Conservation (phyloP, 2,888 invertebrate species). For the Drosophila phalerata region DNA sequence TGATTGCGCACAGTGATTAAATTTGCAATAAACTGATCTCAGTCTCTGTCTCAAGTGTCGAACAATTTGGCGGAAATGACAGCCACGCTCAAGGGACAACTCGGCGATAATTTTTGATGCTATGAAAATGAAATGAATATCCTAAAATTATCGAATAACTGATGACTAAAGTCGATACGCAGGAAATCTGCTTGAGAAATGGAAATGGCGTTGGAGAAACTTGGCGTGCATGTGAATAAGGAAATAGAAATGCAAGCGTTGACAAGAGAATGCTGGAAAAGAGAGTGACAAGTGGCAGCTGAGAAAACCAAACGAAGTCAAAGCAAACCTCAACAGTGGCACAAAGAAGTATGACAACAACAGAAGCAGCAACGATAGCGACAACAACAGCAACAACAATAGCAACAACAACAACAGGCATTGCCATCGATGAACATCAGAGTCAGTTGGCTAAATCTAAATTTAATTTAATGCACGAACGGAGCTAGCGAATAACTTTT, state of each 20-base stretch:
- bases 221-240: conserved; percentile 54
- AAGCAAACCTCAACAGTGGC: conserved; percentile 51
- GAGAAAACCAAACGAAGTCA: conserved; percentile 6
- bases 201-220: conserved; percentile 57
- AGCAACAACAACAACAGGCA: conserved; percentile 43
- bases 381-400: conserved; percentile 53
- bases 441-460: conserved; percentile 72
- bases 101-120: conserved; percentile 28
- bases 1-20: conserved; percentile 78
- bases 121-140: background rate
- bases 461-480: conserved; percentile 81
- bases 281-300: conserved; percentile 65
- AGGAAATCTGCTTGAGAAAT: conserved; percentile 26
- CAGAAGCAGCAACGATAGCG: conserved; percentile 36
- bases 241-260: conserved; percentile 51
- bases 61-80: conserved; percentile 26
- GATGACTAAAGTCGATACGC: background rate
- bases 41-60: conserved; percentile 40
- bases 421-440: conserved; percentile 62
- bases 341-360: conserved; percentile 62
- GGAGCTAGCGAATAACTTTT: conserved; percentile 72
- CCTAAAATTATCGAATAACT: conserved; percentile 14
- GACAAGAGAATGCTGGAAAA: background rate
- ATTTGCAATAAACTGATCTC: conserved; percentile 69
- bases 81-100: conserved; percentile 49